These are phyloP conservation scores for Tetragonisca angustula DNA, from an alignment of 2,888 invertebrate genomes.

Conservation along the genomic window DNA sequence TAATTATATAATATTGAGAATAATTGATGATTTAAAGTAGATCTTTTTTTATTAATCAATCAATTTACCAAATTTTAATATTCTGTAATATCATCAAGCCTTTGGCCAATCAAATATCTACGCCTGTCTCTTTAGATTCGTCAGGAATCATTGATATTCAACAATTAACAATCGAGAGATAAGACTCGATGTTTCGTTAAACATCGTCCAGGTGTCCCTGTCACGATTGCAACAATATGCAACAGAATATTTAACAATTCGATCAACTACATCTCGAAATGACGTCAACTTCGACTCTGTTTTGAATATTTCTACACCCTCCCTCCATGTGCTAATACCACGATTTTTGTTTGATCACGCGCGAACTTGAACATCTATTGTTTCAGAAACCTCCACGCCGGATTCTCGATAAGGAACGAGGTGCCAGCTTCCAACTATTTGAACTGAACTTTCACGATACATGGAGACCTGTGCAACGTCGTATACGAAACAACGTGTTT, in stretches of 20 bases:
- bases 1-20: no score
- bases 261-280: neutral
- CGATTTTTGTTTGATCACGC: neutral
- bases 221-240: neutral
- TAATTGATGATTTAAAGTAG: no score
- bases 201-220: neutral
- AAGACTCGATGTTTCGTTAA: neutral
- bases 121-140: no score
- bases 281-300: neutral
- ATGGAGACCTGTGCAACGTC: neutral
- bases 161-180: neutral
- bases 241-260: neutral
- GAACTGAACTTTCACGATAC: neutral
- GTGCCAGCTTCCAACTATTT: no score
- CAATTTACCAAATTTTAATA: no score
- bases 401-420: conserved; percentile 32
- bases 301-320: neutral
- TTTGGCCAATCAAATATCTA: no score
- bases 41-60: no score
- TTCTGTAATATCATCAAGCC: no score
- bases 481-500: neutral
- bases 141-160: neutral
- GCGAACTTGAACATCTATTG: conserved; percentile 12
- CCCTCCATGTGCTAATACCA: neutral
- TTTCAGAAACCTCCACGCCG: conserved; percentile 49